phyloP scores from a whole-genome alignment of 2,113 vertebrate species.

The Dendrocopos noguchii region DNA sequence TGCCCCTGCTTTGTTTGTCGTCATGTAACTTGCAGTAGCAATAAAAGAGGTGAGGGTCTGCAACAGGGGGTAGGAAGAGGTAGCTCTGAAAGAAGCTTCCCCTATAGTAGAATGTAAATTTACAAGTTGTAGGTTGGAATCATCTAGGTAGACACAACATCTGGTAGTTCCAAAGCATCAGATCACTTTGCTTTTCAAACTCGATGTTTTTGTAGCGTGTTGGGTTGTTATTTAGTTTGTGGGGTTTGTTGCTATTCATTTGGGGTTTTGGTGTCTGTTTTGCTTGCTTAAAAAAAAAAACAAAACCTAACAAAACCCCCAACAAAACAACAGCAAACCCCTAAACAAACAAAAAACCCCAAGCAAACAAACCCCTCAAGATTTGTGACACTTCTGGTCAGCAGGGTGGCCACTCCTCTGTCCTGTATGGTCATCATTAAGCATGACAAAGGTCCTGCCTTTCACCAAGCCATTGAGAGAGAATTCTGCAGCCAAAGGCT shows the following conservation, averaged over 20 bases:
- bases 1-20: not conserved
- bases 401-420: not conserved
- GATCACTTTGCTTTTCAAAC: not conserved
- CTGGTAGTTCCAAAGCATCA: not conserved
- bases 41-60: not conserved
- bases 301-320: too few relatives aligned
- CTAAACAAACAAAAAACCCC: too few relatives aligned
- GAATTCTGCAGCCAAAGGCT: not conserved
- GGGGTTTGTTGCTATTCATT: not conserved
- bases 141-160: not conserved
- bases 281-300: too few relatives aligned
- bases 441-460: not conserved
- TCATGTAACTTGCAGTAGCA: not conserved
- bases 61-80: not conserved
- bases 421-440: not conserved
- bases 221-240: not conserved
- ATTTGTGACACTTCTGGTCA: not conserved
- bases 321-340: too few relatives aligned
- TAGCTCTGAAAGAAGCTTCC: not conserved
- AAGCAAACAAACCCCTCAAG: not conserved
- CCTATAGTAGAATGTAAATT: not conserved
- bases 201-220: not conserved
- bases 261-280: too few relatives aligned
- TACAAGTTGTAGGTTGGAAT: not conserved
- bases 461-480: not conserved